A percentile compares a stretch with the other conserved stretches of the same genome.
Evolutionary conservation across 1,140 invertebrate species (phyloP).

Genomic region (Kradibia gibbosae): DNA sequence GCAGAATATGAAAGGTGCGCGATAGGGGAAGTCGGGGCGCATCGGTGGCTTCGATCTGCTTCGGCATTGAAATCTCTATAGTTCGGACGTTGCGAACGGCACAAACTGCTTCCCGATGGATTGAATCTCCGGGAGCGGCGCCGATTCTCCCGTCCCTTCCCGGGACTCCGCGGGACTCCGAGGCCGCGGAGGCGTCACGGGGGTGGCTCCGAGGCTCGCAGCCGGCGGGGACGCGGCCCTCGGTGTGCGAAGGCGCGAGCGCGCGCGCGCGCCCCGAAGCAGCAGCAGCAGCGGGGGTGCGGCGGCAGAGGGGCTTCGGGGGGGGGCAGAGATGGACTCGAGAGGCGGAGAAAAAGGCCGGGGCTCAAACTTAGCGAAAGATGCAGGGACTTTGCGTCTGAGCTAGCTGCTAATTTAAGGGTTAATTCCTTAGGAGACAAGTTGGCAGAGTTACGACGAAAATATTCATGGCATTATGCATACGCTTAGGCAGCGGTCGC

Average conservation of each 20-base stretch:
- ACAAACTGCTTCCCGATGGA: slow-evolving; percentile 49
- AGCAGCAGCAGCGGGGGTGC: background rate
- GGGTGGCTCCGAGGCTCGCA: background rate
- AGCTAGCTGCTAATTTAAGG: slow-evolving; percentile 74
- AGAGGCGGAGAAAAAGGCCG: slow-evolving; percentile 44
- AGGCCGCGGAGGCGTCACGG: too few relatives aligned
- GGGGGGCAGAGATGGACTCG: background rate
- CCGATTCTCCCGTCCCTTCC: background rate
- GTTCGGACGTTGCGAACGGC: slow-evolving; percentile 43
- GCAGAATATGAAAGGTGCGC: background rate
- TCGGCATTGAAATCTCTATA: slow-evolving; percentile 66
- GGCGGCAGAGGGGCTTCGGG: background rate
- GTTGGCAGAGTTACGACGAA: slow-evolving; percentile 73
- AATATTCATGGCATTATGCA: slow-evolving; percentile 75
- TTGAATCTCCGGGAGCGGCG: slow-evolving; percentile 30
- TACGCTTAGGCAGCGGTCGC: slow-evolving; percentile 68
- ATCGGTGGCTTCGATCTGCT: slow-evolving; percentile 44
- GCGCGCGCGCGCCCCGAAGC: background rate
- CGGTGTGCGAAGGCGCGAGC: slow-evolving; percentile 27
- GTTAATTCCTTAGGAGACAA: slow-evolving; percentile 74
- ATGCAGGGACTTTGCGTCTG: slow-evolving; percentile 70
- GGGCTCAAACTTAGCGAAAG: slow-evolving; percentile 67
- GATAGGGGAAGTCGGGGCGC: slow-evolving; percentile 14
- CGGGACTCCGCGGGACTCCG: too few relatives aligned
- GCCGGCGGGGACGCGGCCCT: background rate